Evolutionary conservation across 2,888 invertebrate species (phyloP).

Genomic region (Leptogaster cylindrica): DNA sequence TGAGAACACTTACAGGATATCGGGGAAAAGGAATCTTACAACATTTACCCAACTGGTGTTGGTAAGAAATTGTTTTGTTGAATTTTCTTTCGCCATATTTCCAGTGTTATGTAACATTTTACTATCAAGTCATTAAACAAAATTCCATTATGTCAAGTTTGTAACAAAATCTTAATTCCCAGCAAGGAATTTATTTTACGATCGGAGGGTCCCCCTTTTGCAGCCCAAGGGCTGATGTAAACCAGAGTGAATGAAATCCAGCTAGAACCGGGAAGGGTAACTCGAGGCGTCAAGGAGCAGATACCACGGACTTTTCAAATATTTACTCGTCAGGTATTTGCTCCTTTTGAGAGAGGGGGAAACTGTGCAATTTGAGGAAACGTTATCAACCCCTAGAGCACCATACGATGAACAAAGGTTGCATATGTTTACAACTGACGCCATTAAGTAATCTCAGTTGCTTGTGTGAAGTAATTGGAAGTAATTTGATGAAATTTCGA

Average conservation of each 20-base stretch:
- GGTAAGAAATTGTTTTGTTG: not conserved
- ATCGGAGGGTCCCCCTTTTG: slow-evolving; percentile 2
- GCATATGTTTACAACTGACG: slow-evolving; percentile 29
- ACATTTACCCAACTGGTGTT: not conserved
- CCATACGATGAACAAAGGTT: not conserved
- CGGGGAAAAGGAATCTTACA: not conserved
- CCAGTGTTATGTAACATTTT: slow-evolving; percentile 2
- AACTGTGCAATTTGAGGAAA: not conserved
- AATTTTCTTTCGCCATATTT: not conserved
- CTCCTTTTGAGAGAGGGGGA: not conserved
- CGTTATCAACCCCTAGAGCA: not conserved
- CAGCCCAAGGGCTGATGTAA: not conserved
- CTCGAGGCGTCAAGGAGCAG: no score
- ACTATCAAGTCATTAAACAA: not conserved
- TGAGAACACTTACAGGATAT: not conserved
- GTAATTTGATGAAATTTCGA: slow-evolving; percentile 38
- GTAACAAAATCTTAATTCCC: slow-evolving; percentile 33
- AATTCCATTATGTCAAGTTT: slow-evolving; percentile 23
- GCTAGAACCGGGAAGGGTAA: no score
- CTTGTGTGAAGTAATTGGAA: slow-evolving; percentile 38
- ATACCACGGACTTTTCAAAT: slow-evolving; percentile 26
- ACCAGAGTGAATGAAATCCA: no score
- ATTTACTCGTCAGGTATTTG: slow-evolving; percentile 25
- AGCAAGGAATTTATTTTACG: slow-evolving; percentile 31
- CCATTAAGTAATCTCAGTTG: slow-evolving; percentile 38